A percentile compares a stretch with the other conserved stretches of the same genome.
These are phyloP conservation scores for Diprion similis DNA, from an alignment of 1,140 invertebrate species.

Conservation along the genomic window DNA sequence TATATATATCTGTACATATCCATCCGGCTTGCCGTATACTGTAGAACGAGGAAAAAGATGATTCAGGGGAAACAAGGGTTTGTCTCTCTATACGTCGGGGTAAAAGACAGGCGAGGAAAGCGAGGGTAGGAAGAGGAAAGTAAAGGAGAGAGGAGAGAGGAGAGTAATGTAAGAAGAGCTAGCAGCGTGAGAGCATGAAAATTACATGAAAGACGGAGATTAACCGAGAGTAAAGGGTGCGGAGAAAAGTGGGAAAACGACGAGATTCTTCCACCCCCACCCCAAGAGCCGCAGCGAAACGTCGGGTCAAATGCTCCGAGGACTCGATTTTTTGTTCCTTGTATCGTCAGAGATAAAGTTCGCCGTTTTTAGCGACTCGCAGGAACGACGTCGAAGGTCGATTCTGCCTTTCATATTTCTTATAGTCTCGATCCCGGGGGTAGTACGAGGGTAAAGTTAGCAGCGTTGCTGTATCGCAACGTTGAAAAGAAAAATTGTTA, in stretches of 20 bases:
- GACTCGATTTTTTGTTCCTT: too few species aligned
- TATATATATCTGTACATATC: background rate
- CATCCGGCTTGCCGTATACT: background rate
- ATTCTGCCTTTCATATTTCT: too few species aligned
- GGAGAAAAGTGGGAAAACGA: background rate
- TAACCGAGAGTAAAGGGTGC: background rate
- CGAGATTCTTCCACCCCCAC: too few species aligned
- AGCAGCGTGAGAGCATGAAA: background rate
- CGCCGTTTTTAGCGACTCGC: too few species aligned
- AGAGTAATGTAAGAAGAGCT: background rate
- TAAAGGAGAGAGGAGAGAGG: constrained; percentile 16
- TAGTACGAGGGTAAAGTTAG: too few species aligned
- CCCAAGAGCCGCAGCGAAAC: too few species aligned
- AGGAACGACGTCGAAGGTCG: too few species aligned
- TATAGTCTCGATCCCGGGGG: too few species aligned
- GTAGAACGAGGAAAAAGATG: background rate
- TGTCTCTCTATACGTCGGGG: background rate
- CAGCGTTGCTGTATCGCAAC: too few species aligned
- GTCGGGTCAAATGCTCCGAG: too few species aligned
- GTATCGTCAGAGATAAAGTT: too few species aligned
- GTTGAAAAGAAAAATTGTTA: too few species aligned
- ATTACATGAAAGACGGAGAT: background rate
- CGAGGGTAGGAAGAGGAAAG: background rate
- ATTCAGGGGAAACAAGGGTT: background rate
- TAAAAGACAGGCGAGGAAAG: background rate